Base-by-base conservation (phyloP, 2,888 invertebrate species). In the Drosophila eohydei region DNA sequence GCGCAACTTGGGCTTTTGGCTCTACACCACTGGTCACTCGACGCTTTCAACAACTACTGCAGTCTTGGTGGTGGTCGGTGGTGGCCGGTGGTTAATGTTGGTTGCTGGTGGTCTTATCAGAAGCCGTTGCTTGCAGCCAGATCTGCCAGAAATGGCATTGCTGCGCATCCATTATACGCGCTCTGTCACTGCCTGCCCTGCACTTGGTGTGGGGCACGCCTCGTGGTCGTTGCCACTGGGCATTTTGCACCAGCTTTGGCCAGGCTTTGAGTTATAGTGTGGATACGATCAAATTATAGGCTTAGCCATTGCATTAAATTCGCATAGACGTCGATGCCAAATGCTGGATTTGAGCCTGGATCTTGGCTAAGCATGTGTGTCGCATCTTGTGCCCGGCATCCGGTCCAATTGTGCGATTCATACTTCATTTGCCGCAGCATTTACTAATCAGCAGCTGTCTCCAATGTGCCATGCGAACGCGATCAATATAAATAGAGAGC, bases 51-150 rank as follows among this genome's bases (percentile, higher is more conserved):
- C 86, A 89, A 89, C 86, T 89, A 88, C 86, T 76, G 82, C 72
- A 75, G 52, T 14, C 59, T 51, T 7, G 21, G 54, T 7, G 34
- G 12, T 12, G 38, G 38, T 14, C n/a, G 21, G 16, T 26, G 46
- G 46, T 46, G 48, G 30, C 30, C 48, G n/a, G 16, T 50, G 41
- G 59, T 56, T 69, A 80, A 54, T 80, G 91, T 91, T 92, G 92
- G 92, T 56, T 69, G 80, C 55, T 80, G 91, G 92, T 92, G 92
- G 92, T 91, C 92, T 92, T 92, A 92, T 92, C 92, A 90, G 92
- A 91, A 92, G 92, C 92, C 91, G 81, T 80, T 79, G 88, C 83
- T 75, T 78, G 80, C 87, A 82, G 78, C 77, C 81, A 81, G 74
- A 81, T 72, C 83, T 91, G 91, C 91, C 91, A 89, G 73, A 87